phyloP scores from a whole-genome alignment of 2,113 vertebrate species.

The Nothobranchius furzeri region DNA sequence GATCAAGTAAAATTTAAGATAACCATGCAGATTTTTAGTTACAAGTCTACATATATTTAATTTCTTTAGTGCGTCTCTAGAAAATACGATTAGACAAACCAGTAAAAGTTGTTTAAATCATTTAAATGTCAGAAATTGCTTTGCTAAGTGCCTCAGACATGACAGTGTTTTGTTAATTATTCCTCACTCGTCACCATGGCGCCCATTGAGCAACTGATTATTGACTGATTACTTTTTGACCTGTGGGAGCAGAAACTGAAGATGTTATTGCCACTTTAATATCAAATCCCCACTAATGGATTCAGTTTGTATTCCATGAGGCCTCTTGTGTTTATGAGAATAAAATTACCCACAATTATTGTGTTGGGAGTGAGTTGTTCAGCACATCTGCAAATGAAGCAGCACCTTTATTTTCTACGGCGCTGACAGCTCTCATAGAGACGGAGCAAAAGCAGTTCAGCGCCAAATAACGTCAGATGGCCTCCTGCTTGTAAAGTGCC shows the following conservation, averaged over 20 bases:
- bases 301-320: conserved; percentile 8
- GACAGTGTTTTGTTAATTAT: too few species aligned
- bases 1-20: too few species aligned
- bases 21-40: too few species aligned
- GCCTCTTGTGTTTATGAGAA: conserved; percentile 18
- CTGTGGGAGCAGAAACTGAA: conserved; percentile 8
- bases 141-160: neutral
- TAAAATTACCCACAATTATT: conserved; percentile 25
- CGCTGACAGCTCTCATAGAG: conserved; percentile 11
- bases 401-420: conserved; percentile 22
- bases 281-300: conserved; percentile 34
- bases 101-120: too few species aligned
- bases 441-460: neutral
- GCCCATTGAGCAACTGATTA: conserved; percentile 21
- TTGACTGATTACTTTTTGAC: conserved; percentile 41
- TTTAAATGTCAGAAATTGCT: too few species aligned
- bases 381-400: conserved; percentile 43
- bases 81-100: too few species aligned
- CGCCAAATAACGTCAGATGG: conserved; percentile 46
- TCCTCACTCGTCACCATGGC: too few species aligned
- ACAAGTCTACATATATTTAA: too few species aligned
- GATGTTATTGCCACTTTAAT: conserved; percentile 41
- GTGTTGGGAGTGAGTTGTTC: conserved; percentile 21
- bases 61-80: too few species aligned
- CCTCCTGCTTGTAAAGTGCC: conserved; percentile 48